Evolutionary conservation across 2,888 invertebrate genomes (phyloP), one percentile per base, ranked within the genome.

Genomic region (Xylophagus ater): DNA sequence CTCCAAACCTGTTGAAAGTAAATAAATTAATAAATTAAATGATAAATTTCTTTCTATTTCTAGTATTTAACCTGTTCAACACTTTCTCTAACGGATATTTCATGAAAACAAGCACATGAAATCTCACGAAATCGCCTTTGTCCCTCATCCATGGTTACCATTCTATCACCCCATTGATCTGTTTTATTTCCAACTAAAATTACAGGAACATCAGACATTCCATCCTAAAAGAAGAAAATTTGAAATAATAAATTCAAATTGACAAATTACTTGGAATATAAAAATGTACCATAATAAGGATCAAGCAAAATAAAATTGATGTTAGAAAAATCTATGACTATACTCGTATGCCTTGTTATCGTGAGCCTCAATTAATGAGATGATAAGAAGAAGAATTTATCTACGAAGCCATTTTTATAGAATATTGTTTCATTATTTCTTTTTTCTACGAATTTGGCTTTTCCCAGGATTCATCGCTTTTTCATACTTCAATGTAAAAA

Each of bases 11-110:
- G 56, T 13, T 9, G 4, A 34, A 25, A 37, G 37, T 18, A 14
- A 39, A 18, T 29, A 4, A 19, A 3, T 13, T 5, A 31, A 38
- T 28, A 31, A 19, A 38, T 19, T n/a, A 13, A 14, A 19, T 9
- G 20, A 17, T 33, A 25, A 24, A 10, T 9, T 8, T 20, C 6
- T 21, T 15, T 21, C 25, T 34, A 47, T 53, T 53, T 56, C n/a
- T n/a, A n/a, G n/a, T n/a, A n/a, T n/a, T n/a, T n/a, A n/a, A 77
- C 86, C 71, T 84, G 82, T 44, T 87, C 86, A 36, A 82, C 76
- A 56, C 81, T 84, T 60, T 88, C 87, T 41, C 85, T 67, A 4
- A 84, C 85, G 1, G 86, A 87, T 44, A 88, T 83, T 65, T 87
- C 87, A 57, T 86, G 83, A 53, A 87, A 88, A 51, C 81, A 81